Evolutionary conservation across 2,797 vertebrate genomes (phyloP), one percentile per base, ranked within the genome.

Genomic region (Danio choprae): DNA sequence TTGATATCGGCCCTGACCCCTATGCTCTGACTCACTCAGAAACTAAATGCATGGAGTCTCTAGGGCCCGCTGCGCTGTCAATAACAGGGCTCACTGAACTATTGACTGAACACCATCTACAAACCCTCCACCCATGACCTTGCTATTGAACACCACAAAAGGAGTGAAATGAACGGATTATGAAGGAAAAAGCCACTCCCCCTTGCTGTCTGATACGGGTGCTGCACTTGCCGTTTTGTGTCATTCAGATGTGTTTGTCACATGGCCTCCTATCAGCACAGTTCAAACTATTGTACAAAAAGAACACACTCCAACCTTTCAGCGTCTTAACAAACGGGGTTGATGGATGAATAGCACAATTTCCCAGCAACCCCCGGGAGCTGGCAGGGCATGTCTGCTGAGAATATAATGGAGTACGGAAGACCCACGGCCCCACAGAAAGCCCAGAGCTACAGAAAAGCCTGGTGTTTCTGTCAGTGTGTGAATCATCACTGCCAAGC

Each of bases 31-130:
- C 74, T 77, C 77, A 51, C 62, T 65, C 77, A 64, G 62, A 75
- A 62, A 65, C 70, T 68, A 74, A 72, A 83, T 64, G 64, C 72
- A 79, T 56, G 18, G 55, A 55, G 67, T 83, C 81, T 86, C 79
- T 43, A 43, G 76, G 58, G 72, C 72, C 83, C 62, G 46, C 53
- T 65, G 59, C 7, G 62, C 79, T 74, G 85, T 85, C 81, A 80
- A 87, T 85, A 87, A 72, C 78, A 79, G 71, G 78, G 65, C 83
- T 81, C 74, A 77, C 74, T 82, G 80, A 84, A 80, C 84, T 85
- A 85, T 85, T 79, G 85, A 87, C 83, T 77, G 76, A 63, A 50
- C 75, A 63, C 58, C 78, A 72, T 87, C 79, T 59, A 63, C 82
- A 83, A 84, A 69, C 78, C 58, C 65, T 11, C 58, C 60, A 59